These are phyloP conservation scores for Callipepla squamata DNA, from an alignment of 2,113 vertebrate genomes.

Conservation along the genomic window DNA sequence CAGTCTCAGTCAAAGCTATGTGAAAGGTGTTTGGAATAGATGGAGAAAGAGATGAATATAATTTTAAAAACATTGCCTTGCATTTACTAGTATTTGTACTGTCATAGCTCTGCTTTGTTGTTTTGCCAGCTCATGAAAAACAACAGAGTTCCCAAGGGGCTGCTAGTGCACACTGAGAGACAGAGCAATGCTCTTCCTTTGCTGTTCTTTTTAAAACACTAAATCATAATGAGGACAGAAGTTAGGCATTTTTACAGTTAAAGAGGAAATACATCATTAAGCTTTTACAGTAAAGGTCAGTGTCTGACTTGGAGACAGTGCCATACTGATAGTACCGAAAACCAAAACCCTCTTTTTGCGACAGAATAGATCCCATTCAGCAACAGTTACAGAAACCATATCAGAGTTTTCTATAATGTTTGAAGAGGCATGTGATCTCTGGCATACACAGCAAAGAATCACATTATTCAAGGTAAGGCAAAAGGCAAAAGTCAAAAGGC, in stretches of 20 bases:
- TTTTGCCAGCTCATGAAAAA: neutral
- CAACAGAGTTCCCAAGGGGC: neutral
- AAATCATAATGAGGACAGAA: neutral
- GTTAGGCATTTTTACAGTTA: neutral
- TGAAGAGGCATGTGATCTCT: neutral
- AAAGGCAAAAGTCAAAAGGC: neutral
- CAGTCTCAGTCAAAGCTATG: neutral
- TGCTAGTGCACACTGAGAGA: neutral
- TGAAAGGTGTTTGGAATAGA: neutral
- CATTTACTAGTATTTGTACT: neutral
- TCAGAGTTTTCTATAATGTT: neutral
- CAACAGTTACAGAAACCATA: neutral
- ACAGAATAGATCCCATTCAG: neutral
- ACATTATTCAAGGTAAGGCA: neutral
- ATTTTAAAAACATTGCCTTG: neutral
- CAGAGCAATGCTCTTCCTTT: neutral
- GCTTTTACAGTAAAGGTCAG: constrained; percentile 9
- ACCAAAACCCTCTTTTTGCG: neutral
- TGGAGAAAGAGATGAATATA: neutral
- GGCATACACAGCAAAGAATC: neutral
- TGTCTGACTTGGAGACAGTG: neutral
- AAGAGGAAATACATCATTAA: neutral
- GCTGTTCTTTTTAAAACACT: neutral
- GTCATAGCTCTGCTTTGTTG: neutral
- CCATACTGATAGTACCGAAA: neutral